phyloP scores from a whole-genome alignment of 2,113 vertebrate genomes.

The Rhinopomastus cyanomelas region DNA sequence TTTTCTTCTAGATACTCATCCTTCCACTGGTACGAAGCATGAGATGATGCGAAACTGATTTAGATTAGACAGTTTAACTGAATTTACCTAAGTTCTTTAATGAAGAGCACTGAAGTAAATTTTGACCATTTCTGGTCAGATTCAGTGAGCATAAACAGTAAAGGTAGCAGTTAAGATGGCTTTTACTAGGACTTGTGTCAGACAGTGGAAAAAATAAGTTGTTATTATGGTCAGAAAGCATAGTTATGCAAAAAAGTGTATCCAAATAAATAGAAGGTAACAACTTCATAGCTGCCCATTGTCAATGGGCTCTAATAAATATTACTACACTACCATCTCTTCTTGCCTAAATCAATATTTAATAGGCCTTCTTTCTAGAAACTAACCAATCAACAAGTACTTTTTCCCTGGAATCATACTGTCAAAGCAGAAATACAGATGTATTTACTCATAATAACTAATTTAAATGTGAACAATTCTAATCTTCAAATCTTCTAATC shows the following conservation, averaged over 20 bases:
- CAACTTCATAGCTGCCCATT: background rate
- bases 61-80: background rate
- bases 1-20: background rate
- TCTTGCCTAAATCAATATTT: background rate
- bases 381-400: background rate
- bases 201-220: background rate
- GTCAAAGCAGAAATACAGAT: background rate
- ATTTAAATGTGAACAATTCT: background rate
- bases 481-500: background rate
- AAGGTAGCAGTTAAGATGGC: background rate
- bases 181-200: background rate
- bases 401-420: background rate
- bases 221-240: background rate
- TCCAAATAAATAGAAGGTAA: background rate
- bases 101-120: background rate
- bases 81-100: background rate
- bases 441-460: background rate
- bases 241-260: background rate
- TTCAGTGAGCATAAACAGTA: background rate
- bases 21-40: background rate
- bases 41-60: background rate
- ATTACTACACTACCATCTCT: background rate
- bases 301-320: background rate
- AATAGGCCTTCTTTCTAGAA: background rate
- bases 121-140: background rate